A percentile compares a stretch with the other conserved stretches of the same genome.
phyloP scores from a whole-genome alignment of 2,113 vertebrate species.

The Ciconia boyciana region DNA sequence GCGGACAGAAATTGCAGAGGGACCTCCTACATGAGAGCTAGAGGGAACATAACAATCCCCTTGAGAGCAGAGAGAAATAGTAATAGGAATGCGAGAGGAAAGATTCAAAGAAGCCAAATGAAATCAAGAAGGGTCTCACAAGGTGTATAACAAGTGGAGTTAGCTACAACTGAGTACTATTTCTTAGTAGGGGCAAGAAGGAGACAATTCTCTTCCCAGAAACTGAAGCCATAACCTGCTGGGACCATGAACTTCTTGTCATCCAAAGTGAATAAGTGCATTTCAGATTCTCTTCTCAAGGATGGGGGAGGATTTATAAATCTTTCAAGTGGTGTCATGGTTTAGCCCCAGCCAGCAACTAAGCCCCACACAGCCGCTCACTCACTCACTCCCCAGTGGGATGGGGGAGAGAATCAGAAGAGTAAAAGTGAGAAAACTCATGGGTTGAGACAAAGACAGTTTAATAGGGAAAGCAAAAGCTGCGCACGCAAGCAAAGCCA shows the following conservation, averaged over 20 bases:
- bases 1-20: background rate
- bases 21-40: rapidly evolving
- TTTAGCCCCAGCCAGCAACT: no score
- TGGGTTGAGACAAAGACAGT: no score
- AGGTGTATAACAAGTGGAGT: background rate
- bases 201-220: background rate
- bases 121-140: background rate
- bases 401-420: no score
- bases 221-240: background rate
- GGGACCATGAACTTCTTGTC: background rate
- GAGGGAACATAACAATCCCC: background rate
- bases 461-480: no score
- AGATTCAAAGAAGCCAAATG: background rate
- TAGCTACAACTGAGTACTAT: background rate
- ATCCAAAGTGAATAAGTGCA: background rate
- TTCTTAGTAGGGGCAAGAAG: background rate
- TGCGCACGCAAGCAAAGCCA: no score
- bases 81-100: background rate
- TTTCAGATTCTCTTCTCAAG: background rate
- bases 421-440: no score
- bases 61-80: background rate
- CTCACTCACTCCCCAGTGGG: no score
- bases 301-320: background rate
- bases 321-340: background rate
- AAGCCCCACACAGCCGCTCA: no score